Percentiles rank a stretch among this genome's conserved stretches.
These are phyloP conservation scores for Drosophila novamexicana DNA, from an alignment of 1,140 invertebrate genomes.

Conservation along the genomic window DNA sequence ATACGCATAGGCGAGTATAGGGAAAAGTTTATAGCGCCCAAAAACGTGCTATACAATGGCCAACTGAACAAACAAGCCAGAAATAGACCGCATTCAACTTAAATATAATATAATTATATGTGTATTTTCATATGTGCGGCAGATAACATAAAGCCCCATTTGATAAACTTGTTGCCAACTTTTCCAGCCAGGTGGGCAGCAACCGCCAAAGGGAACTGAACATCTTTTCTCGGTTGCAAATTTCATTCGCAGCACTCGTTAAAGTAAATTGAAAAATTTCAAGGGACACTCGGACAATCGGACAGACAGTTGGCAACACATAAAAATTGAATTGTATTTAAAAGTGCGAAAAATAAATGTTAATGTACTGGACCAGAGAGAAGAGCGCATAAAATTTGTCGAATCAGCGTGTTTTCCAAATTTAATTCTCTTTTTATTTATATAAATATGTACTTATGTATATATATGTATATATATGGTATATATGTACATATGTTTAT, in stretches of 20 bases:
- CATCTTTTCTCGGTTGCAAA: constrained; percentile 20
- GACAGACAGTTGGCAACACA: constrained; percentile 6
- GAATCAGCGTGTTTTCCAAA: neutral
- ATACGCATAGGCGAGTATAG: neutral
- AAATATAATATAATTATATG: constrained; percentile 38
- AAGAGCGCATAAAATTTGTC: too few species aligned
- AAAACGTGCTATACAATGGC: constrained; percentile 18
- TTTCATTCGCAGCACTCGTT: constrained; percentile 18
- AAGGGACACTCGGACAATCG: neutral
- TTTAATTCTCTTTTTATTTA: constrained; percentile 14
- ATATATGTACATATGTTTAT: neutral
- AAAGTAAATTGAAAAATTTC: constrained; percentile 33
- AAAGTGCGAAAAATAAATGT: constrained; percentile 33
- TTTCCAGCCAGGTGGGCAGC: constrained; percentile 11
- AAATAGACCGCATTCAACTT: constrained; percentile 31
- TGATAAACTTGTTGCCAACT: constrained; percentile 31
- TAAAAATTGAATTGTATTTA: constrained; percentile 52
- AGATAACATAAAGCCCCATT: constrained; percentile 31
- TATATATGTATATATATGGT: constrained; percentile 1
- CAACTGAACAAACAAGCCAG: constrained; percentile 12
- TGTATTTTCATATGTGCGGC: constrained; percentile 28
- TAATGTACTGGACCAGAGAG: neutral
- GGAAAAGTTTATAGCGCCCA: neutral
- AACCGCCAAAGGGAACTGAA: constrained; percentile 11
- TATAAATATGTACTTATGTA: neutral